These are phyloP conservation scores for Drosophila guanche DNA, from an alignment of 1,140 invertebrate species.

Conservation along the genomic window DNA sequence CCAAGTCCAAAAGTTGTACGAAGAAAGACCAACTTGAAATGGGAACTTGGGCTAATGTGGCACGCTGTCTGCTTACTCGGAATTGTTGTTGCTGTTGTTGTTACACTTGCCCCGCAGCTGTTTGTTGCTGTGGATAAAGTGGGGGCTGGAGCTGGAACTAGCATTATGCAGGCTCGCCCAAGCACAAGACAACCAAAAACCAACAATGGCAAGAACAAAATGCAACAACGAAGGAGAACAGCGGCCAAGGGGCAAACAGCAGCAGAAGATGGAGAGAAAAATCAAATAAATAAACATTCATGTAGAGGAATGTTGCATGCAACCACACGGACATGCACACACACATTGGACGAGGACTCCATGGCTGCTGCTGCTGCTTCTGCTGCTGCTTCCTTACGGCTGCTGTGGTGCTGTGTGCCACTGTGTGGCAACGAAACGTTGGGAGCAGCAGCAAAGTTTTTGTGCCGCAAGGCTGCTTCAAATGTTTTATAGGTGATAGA, in stretches of 20 bases:
- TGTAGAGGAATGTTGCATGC: conserved; percentile 62
- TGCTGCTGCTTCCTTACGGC: neutral
- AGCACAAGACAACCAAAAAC: conserved; percentile 58
- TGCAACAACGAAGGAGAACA: conserved; percentile 16
- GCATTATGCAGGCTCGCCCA: conserved; percentile 48
- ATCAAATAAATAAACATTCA: conserved; percentile 78
- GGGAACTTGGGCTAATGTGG: conserved; percentile 58
- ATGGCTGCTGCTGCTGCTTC: conserved; percentile 10
- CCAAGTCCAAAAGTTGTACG: conserved; percentile 16
- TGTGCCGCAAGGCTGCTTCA: conserved; percentile 66
- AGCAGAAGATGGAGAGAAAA: conserved; percentile 30
- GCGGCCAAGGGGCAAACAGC: neutral
- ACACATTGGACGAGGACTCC: conserved; percentile 21
- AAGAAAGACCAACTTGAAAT: conserved; percentile 34
- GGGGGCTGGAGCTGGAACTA: conserved; percentile 10
- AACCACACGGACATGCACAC: conserved; percentile 12
- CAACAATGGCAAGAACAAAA: conserved; percentile 49
- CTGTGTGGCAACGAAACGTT: neutral
- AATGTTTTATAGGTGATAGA: conserved; percentile 81
- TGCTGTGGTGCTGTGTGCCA: no score
- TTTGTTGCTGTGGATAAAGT: conserved; percentile 30
- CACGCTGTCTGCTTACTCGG: conserved; percentile 32
- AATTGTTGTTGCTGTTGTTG: conserved; percentile 8
- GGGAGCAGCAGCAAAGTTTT: conserved; percentile 42
- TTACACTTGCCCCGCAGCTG: conserved; percentile 38